Conservation (phyloP, 2,797 vertebrate species). For the Antennarius maculatus region DNA sequence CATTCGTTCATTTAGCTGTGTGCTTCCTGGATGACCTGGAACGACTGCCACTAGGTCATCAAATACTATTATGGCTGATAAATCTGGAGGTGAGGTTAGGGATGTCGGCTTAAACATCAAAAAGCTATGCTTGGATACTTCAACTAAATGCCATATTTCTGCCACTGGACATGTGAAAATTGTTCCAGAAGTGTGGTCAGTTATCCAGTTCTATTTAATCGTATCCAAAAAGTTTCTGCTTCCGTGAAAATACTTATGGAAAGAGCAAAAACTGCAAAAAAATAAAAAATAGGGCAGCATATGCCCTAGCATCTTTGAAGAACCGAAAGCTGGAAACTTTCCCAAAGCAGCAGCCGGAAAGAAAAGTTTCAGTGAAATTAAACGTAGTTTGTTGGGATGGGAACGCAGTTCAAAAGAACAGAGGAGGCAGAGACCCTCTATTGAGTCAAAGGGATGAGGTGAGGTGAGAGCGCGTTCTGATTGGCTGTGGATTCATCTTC, state of each 20-base stretch:
- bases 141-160: slow-evolving; percentile 18
- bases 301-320: slow-evolving; percentile 24
- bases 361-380: slow-evolving; percentile 31
- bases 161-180: slow-evolving; percentile 22
- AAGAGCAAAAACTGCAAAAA: slow-evolving; percentile 3
- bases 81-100: not conserved
- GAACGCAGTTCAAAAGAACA: slow-evolving; percentile 54
- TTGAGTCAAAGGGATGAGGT: slow-evolving; percentile 52
- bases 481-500: slow-evolving; percentile 53
- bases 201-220: not conserved
- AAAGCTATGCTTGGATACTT: slow-evolving; percentile 17
- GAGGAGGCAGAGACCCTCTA: slow-evolving; percentile 40
- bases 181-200: slow-evolving; percentile 37
- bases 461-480: slow-evolving; percentile 46
- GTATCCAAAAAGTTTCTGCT: too few relatives aligned
- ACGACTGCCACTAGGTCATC: too few relatives aligned
- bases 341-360: slow-evolving; percentile 9
- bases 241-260: slow-evolving; percentile 15
- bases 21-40: too few relatives aligned
- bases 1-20: too few relatives aligned
- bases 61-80: not conserved
- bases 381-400: slow-evolving; percentile 44
- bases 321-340: slow-evolving; percentile 17
- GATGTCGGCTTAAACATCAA: slow-evolving; percentile 12
- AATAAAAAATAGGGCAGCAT: slow-evolving; percentile 42